Conservation (phyloP, 2,797 vertebrate species). For the Sebastes melanostomus region DNA sequence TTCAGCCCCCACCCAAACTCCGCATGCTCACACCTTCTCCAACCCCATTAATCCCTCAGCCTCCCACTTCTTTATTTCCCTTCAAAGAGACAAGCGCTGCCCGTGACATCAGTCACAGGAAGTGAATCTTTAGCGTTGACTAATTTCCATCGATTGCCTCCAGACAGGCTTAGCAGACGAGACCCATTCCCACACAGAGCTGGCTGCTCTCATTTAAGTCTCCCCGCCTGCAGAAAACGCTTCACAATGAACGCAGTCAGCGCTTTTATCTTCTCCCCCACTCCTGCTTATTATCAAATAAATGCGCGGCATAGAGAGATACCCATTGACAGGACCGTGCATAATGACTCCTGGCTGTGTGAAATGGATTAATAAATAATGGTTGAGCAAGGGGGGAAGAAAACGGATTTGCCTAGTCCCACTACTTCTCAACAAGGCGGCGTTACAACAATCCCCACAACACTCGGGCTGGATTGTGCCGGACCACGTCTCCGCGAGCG, state of each 20-base stretch:
- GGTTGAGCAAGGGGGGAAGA: constrained; percentile 67
- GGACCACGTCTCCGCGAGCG: constrained; percentile 61
- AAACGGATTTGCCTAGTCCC: constrained; percentile 71
- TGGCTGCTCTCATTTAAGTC: constrained; percentile 79
- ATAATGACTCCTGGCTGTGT: constrained; percentile 85
- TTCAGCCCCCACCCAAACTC: constrained; percentile 54
- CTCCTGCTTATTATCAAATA: constrained; percentile 86
- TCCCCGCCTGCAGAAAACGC: constrained; percentile 73
- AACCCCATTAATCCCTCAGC: constrained; percentile 71
- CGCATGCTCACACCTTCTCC: constrained; percentile 64
- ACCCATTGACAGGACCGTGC: constrained; percentile 83
- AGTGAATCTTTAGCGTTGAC: constrained; percentile 86
- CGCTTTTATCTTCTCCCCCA: constrained; percentile 80
- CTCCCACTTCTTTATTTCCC: constrained; percentile 76
- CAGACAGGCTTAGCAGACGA: constrained; percentile 86
- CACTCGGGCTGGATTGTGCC: constrained; percentile 48
- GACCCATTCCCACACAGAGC: constrained; percentile 82
- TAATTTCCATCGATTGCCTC: constrained; percentile 87
- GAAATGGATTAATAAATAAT: constrained; percentile 86
- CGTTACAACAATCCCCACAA: constrained; percentile 62
- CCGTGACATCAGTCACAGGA: constrained; percentile 84
- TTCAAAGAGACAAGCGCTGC: constrained; percentile 78
- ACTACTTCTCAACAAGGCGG: constrained; percentile 61
- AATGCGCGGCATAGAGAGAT: constrained; percentile 79
- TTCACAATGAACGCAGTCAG: constrained; percentile 82